A percentile compares a stretch with the other conserved stretches of the same genome.
Evolutionary conservation across 2,113 vertebrate genomes (phyloP).

Genomic region (Spilogale gracilis): DNA sequence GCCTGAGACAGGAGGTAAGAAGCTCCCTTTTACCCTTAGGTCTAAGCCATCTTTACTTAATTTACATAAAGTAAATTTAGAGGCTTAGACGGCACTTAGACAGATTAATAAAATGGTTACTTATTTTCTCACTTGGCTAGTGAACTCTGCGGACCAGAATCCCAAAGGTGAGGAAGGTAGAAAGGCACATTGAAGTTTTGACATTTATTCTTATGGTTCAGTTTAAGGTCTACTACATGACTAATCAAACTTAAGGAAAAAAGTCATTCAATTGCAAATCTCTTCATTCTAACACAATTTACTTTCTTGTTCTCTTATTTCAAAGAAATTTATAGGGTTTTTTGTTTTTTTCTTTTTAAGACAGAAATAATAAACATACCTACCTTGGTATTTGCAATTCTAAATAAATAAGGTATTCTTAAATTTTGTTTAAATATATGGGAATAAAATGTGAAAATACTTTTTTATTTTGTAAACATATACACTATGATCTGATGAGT

Average conservation of each 20-base stretch:
- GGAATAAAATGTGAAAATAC: slow-evolving; percentile 45
- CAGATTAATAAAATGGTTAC: neutral
- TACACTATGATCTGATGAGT: neutral
- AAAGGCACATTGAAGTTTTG: neutral
- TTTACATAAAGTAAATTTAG: slow-evolving; percentile 17
- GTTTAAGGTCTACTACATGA: neutral
- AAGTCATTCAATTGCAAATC: neutral
- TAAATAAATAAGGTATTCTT: neutral
- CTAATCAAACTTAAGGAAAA: slow-evolving; percentile 44
- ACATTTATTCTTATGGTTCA: neutral
- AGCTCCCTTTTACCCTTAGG: neutral
- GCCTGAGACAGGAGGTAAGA: neutral
- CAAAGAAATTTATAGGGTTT: neutral
- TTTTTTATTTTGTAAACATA: neutral
- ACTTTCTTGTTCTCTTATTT: slow-evolving; percentile 43
- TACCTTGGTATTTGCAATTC: slow-evolving; percentile 41
- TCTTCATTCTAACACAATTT: slow-evolving; percentile 33
- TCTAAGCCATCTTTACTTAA: neutral
- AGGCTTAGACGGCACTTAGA: neutral
- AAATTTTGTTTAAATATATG: slow-evolving; percentile 10
- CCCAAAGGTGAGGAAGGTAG: neutral
- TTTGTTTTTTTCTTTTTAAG: neutral
- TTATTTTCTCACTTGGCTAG: neutral
- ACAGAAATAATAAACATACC: neutral
- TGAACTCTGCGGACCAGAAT: neutral